These are phyloP conservation scores for Drosophila insularis DNA, from an alignment of 1,140 invertebrate species.

Conservation along the genomic window DNA sequence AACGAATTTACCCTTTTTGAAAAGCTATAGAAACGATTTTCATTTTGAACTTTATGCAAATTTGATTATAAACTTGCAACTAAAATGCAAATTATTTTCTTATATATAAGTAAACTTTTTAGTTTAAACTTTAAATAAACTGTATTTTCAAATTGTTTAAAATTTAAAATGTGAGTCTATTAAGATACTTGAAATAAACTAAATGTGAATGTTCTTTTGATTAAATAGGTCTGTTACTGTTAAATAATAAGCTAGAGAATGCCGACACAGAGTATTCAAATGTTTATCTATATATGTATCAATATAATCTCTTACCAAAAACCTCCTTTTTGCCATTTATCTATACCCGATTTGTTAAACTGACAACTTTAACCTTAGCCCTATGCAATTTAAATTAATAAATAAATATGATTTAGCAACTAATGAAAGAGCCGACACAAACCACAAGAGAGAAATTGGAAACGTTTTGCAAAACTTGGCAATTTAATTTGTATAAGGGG, in stretches of 20 bases:
- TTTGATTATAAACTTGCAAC: constrained; percentile 31
- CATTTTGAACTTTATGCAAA: constrained; percentile 13
- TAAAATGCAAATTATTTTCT: neutral
- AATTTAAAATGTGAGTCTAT: too few species aligned
- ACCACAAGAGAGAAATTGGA: constrained; percentile 14
- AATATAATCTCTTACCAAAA: too few species aligned
- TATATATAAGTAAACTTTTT: neutral
- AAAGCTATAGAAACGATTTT: too few species aligned
- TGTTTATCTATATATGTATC: too few species aligned
- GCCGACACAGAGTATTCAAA: too few species aligned
- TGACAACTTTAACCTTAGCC: constrained; percentile 23
- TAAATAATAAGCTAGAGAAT: too few species aligned
- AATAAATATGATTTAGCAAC: constrained; percentile 74
- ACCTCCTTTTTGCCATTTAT: too few species aligned
- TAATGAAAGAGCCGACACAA: constrained; percentile 41
- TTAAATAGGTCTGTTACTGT: too few species aligned
- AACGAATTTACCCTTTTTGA: too few species aligned
- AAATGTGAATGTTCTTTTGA: constrained; percentile 6
- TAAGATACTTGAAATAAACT: too few species aligned
- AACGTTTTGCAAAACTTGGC: constrained; percentile 17
- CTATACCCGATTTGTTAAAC: neutral
- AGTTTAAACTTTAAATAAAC: neutral
- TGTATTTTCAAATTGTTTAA: constrained; percentile 10
- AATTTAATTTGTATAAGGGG: constrained; percentile 49
- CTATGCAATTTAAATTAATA: constrained; percentile 75